phyloP scores from a whole-genome alignment of 2,888 invertebrate species.

The Cryptocheilus praepositus region DNA sequence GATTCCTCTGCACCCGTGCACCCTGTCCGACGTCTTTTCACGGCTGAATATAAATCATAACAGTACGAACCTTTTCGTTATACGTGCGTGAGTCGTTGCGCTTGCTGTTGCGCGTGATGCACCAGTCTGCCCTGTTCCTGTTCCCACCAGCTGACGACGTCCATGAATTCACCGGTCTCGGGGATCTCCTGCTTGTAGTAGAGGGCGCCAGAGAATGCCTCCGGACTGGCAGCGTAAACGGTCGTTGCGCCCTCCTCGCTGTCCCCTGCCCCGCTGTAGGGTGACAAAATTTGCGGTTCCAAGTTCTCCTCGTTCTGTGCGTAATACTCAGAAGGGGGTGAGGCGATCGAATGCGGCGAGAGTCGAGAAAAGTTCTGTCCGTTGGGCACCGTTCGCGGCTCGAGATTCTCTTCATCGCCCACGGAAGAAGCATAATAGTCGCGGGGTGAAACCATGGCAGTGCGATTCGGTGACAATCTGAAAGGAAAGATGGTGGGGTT shows the following conservation, averaged over 20 bases:
- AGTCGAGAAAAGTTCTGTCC: conserved; percentile 52
- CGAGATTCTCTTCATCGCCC: conserved; percentile 72
- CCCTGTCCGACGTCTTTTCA: neutral
- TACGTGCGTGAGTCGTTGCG: conserved; percentile 71
- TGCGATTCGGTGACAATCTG: conserved; percentile 68
- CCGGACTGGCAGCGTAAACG: conserved; percentile 67
- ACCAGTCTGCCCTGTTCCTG: conserved; percentile 71
- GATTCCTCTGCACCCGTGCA: neutral
- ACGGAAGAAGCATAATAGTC: conserved; percentile 63
- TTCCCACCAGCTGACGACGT: conserved; percentile 74
- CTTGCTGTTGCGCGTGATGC: conserved; percentile 66
- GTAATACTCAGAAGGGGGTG: conserved; percentile 63
- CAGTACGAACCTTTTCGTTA: conserved; percentile 56
- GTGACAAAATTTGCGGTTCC: conserved; percentile 63
- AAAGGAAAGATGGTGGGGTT: conserved; percentile 20
- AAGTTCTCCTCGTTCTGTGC: conserved; percentile 64
- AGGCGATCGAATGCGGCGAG: conserved; percentile 63
- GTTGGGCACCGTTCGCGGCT: conserved; percentile 54
- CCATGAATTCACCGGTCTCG: conserved; percentile 70
- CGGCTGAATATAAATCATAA: conserved; percentile 12
- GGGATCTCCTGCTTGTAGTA: conserved; percentile 71
- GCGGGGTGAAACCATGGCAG: conserved; percentile 52
- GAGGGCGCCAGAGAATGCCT: conserved; percentile 67
- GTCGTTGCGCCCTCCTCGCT: conserved; percentile 67
- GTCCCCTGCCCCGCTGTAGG: conserved; percentile 67